A percentile compares a stretch with the other conserved stretches of the same genome.
Evolutionary conservation across 2,888 invertebrate species (phyloP).

Genomic region (Drymonia ruficornis): DNA sequence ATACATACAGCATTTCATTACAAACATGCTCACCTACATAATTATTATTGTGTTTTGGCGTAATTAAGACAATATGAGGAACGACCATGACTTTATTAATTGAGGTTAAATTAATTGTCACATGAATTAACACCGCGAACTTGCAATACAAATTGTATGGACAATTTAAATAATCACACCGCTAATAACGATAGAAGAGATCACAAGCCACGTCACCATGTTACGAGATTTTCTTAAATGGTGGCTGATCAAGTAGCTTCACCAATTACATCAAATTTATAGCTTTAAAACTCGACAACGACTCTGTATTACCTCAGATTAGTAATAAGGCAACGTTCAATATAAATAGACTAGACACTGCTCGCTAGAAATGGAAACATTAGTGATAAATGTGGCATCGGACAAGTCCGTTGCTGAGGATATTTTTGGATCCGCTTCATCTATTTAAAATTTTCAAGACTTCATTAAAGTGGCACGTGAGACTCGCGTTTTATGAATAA

Average conservation of each 20-base stretch:
- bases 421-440: constrained; percentile 43
- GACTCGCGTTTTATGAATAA: constrained; percentile 22
- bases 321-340: constrained; percentile 14
- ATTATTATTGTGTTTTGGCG: constrained; percentile 30
- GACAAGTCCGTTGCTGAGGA: constrained; percentile 34
- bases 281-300: constrained; percentile 15
- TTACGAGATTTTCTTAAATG: not conserved
- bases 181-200: not conserved
- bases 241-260: not conserved
- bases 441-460: constrained; percentile 50
- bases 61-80: constrained; percentile 36
- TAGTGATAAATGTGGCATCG: constrained; percentile 41
- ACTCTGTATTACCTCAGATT: constrained; percentile 14
- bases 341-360: constrained; percentile 27
- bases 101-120: constrained; percentile 80
- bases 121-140: constrained; percentile 57
- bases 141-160: constrained; percentile 41
- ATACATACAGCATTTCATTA: not conserved
- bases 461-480: constrained; percentile 44
- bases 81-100: constrained; percentile 63
- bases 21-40: constrained; percentile 1
- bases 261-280: constrained; percentile 7
- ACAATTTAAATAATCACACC: constrained; percentile 3
- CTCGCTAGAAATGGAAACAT: constrained; percentile 39
- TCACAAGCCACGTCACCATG: not conserved